Evolutionary conservation across 2,888 invertebrate species (phyloP), one percentile per base, ranked within the genome.

Genomic region (Temnothorax rugatulus): DNA sequence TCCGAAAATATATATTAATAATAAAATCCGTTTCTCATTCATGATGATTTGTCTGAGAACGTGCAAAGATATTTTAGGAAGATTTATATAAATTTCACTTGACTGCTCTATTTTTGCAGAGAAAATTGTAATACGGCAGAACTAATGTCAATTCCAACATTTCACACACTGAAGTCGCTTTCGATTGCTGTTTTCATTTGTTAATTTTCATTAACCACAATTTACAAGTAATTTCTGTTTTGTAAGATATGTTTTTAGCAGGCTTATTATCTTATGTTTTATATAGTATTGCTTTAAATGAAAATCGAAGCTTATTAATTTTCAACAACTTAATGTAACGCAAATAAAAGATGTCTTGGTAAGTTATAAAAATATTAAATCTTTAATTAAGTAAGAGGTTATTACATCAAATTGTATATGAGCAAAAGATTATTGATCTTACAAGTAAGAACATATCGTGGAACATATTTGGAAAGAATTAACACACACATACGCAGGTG

Each of bases 301-400:
- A 61, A 63, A 63, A 71, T 41, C 7, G 13, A 11, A 38, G 4
- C 54, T 52, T 41, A 25, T 69, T 61, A 41, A 2, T 61, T 13
- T 9, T 71, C 3, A 75, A 63, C 13, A 64, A 61, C 18, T 83
- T 79, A 41, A 54, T 50, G 47, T 82, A 38, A 34, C 13, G 44
- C 15, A 54, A 59, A 83, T 64, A 83, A 87, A 87, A 85, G 64
- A 93, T 93, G 93, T 88, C 91, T 76, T 92, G 93, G 93, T 92
- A 87, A 93, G 93, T 91, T 82, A 76, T 83, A 29, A 44, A 69
- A 73, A 68, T 18, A 73, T 21, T 21, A 38, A n/a, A 41, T 41
- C 9, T 38, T 44, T 63, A 34, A 34, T 34, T 34, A 34, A 34
- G 34, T 34, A 34, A 34, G 5, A 34, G 34, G 34, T 75, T 75